Evolutionary conservation across 2,113 vertebrate genomes (phyloP), one percentile per base, ranked within the genome.

Genomic region (Theropithecus gelada): DNA sequence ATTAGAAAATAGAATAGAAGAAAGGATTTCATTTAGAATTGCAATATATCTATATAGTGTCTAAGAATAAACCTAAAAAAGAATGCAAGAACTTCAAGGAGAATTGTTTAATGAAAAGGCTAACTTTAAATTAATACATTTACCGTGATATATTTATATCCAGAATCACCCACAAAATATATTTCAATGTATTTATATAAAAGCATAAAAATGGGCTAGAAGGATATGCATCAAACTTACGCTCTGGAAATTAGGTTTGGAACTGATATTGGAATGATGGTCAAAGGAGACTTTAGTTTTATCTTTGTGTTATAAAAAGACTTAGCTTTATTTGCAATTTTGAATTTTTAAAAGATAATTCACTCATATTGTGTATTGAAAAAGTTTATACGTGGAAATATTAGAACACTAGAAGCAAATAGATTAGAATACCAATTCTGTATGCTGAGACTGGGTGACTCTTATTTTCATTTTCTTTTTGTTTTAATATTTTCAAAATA

Each of bases 51-150:
- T 93, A 23, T 94, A 23, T 55, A 4, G 30, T 93, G 25, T 78
- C 35, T 95, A 48, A 18, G 18, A 89, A 78, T 92, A 93, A 90
- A 88, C 12, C 22, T 80, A 59, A 61, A 64, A 92, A 90, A 94
- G 45, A 78, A 2, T 59, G 1, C 6, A 94, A 45, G 18, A 40
- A 23, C 35, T 89, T 96, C 87, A 91, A 93, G 79, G 35, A 89
- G 30, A 96, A 94, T 72, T 38, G 6, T 48, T 55, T n/a, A 83
- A 7, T 96, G 50, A 61, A 78, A 85, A 96, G 91, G 25, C 10
- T 57, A 95, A 70, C 48, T 89, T 11, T 52, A 93, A 97, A 94
- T 94, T 61, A 96, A 57, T 83, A 86, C 2, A 88, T 57, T 95
- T 17, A 73, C 14, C 38, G n/a, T 91, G 57, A 66, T 66, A 38